Evolutionary conservation across 2,888 invertebrate species (phyloP).

Genomic region (Teleogryllus oceanicus): DNA sequence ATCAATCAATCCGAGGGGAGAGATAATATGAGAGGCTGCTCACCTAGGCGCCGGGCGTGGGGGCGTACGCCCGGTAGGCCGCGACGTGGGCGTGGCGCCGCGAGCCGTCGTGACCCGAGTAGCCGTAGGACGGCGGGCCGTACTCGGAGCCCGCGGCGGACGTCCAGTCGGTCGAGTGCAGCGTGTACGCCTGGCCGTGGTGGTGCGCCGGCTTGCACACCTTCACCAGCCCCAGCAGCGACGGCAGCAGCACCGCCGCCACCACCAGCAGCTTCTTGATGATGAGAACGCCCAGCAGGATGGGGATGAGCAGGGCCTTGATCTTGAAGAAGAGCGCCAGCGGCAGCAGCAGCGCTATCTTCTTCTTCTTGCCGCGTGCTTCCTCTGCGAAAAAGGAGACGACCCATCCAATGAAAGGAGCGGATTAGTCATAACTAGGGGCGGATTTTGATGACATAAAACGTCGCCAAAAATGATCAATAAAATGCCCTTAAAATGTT

Average conservation of each 20-base stretch:
- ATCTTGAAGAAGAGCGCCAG: slow-evolving; percentile 47
- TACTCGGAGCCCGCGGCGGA: slow-evolving; percentile 22
- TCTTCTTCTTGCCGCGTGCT: slow-evolving; percentile 36
- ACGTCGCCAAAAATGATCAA: no score
- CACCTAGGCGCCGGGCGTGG: not conserved
- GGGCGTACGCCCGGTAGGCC: not conserved
- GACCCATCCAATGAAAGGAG: no score
- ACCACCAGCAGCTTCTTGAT: slow-evolving; percentile 64
- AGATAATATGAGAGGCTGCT: not conserved
- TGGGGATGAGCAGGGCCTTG: slow-evolving; percentile 59
- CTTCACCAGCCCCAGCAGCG: slow-evolving; percentile 51
- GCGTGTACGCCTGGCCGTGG: not conserved
- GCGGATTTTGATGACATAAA: no score
- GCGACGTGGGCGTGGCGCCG: not conserved
- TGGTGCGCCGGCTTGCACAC: slow-evolving; percentile 43
- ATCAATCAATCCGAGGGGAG: no score
- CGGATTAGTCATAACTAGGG: no score
- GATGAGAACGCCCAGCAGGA: slow-evolving; percentile 59
- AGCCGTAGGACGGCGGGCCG: not conserved
- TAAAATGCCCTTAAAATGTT: no score
- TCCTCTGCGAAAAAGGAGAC: not conserved
- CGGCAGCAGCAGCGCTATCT: slow-evolving; percentile 41
- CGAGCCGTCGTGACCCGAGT: not conserved
- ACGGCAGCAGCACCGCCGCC: slow-evolving; percentile 59
- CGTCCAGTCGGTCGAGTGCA: slow-evolving; percentile 22